These are phyloP conservation scores for Hypomesus transpacificus DNA, from an alignment of 2,113 vertebrate species.

Conservation along the genomic window DNA sequence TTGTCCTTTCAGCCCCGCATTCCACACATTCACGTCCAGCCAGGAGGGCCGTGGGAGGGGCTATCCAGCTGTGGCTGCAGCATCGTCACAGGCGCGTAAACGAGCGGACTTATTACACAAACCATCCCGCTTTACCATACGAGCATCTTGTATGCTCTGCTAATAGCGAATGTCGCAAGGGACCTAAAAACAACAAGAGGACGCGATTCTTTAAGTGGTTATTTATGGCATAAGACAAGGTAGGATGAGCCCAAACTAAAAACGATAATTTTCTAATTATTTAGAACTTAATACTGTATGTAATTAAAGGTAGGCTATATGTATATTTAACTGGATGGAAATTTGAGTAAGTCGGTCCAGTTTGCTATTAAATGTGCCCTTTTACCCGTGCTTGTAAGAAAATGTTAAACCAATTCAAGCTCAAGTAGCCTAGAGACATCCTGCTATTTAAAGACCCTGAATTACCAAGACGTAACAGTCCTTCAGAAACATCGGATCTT, in stretches of 20 bases:
- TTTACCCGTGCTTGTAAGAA: background rate
- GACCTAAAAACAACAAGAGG: conserved; percentile 22
- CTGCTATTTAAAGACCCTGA: too few relatives aligned
- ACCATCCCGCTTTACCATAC: background rate
- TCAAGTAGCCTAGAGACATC: background rate
- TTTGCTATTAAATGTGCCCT: background rate
- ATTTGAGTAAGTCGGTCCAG: background rate
- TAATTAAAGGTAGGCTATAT: too few relatives aligned
- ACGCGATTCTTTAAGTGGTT: conserved; percentile 38
- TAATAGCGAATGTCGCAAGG: background rate
- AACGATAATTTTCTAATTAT: background rate
- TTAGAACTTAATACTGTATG: background rate
- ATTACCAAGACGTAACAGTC: background rate
- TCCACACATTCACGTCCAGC: background rate
- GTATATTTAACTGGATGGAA: background rate
- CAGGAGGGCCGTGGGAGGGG: conserved; percentile 7
- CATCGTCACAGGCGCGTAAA: background rate
- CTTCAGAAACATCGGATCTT: background rate
- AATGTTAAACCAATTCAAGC: background rate
- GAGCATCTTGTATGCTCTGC: background rate
- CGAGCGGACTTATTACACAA: background rate
- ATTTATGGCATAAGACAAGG: conserved; percentile 41
- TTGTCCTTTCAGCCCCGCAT: background rate
- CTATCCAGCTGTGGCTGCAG: background rate
- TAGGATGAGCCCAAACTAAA: conserved; percentile 26